Evolutionary conservation across 92 coral and sea anemone species (phyloP), one percentile per base, ranked within the genome.

Genomic region (Porites rus): DNA sequence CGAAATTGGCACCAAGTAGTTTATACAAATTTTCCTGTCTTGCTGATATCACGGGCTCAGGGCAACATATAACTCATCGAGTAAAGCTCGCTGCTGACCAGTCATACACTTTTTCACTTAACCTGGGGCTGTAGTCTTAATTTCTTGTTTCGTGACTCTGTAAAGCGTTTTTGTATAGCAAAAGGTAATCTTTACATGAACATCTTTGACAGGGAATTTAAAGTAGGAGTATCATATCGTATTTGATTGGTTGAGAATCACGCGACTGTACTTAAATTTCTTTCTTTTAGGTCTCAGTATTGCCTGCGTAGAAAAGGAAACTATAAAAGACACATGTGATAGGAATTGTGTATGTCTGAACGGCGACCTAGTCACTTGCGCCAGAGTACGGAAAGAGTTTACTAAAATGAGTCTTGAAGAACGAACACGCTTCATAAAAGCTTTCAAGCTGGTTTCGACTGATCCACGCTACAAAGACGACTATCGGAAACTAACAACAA

Each of bases 361-460:
- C 56, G 93, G 95, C 19, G 62, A 53, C 13, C 79, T 87, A 51
- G 81, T 62, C 16, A 17, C 74, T 6, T 91, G 97, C 77, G 77
- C 86, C 77, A 92, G 94, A 10, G 67, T 92, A 12, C 91, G 97
- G 17, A 89, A 88, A 76, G 95, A 92, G 56, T 92, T 94, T 72
- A 94, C 97, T 4, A 83, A 72, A 28, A 92, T 94, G 97, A 61
- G 81, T 62, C 79, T 79, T 64, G 51, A 65, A 12, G 97, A 92
- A 78, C 90, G 97, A 11, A 68, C 74, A 20, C 93, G 97, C 25
- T 94, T 88, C 78, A 79, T 89, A 22, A 51, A 71, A 18, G 91
- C 89, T 54, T 80, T 92, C 69, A 92, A 92, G 80, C 74, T 79
- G 14, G 93, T 88, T 46, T 86, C 97, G 10, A 75, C 97, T 3